Evolutionary conservation across 2,888 invertebrate species (phyloP), one percentile per base, ranked within the genome.

Genomic region (Cheiracanthium punctorium): DNA sequence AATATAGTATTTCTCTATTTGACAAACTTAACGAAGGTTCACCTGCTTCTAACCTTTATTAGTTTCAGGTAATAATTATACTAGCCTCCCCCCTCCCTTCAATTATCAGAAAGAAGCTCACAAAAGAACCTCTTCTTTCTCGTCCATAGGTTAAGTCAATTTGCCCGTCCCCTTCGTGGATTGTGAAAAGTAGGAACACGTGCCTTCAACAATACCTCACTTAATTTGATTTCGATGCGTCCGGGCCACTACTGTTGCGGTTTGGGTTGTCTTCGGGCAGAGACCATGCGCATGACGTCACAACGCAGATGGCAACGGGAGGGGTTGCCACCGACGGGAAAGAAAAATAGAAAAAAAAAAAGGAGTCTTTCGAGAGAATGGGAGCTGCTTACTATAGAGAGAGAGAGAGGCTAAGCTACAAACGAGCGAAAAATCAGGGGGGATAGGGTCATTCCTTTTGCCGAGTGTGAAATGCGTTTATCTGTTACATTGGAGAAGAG

Each of bases 161-260:
- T 84, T 84, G 37, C 64, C 43, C 32, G 28, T 73, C 67, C 48
- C 28, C 32, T 30, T 8, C 8, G n/a, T 28, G n/a, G n/a, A n/a
- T n/a, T n/a, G n/a, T 20, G 67, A 72, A 72, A 85, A 85, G 79
- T 33, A 20, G 79, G 58, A 85, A 73, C 79, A 79, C 84, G 84
- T 85, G 84, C 69, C 79, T 10, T 58, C n/a, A 85, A 85, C 84
- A 85, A 85, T 85, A 80, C 79, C 79, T 79, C 79, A 85, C 84
- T 85, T 85, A 85, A 85, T 85, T 85, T 85, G 72, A 85, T 85
- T 85, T 79, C 73, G 77, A 77, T 84, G 58, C 58, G 65, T 77
- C 82, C 65, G 41, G 82, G 76, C n/a, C 64, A 52, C 79, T 24
- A 24, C 5, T 85, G 84, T 85, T 85, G 84, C 64, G 84, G 84